Conservation (phyloP, 2,888 invertebrate genomes). For the Dromius quadrimaculatus region DNA sequence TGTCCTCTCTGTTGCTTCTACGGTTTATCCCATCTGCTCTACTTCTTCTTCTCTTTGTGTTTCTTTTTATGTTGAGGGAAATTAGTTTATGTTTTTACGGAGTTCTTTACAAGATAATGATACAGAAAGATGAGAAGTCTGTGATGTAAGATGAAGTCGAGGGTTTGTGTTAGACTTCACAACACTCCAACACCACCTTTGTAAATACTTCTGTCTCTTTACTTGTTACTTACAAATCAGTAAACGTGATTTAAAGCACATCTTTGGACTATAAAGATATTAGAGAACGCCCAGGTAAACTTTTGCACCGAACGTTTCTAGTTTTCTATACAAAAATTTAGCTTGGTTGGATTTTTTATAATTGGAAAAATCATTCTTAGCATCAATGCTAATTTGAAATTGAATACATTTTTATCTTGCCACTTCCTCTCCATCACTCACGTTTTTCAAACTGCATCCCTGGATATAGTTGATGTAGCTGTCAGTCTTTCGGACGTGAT, state of each 20-base stretch:
- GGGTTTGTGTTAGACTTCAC: constrained; percentile 16
- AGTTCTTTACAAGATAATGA: constrained; percentile 37
- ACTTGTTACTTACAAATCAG: constrained; percentile 33
- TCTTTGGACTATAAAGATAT: not conserved
- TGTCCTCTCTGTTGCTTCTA: constrained; percentile 20
- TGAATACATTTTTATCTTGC: too few species aligned
- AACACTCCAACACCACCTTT: constrained; percentile 1
- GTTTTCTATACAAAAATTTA: too few species aligned
- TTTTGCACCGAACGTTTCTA: constrained; percentile 3
- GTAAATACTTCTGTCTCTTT: constrained; percentile 28
- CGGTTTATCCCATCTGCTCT: constrained; percentile 49
- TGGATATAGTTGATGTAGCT: too few species aligned
- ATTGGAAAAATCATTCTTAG: too few species aligned
- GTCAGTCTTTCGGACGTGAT: constrained; percentile 8
- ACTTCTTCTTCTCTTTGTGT: constrained; percentile 21
- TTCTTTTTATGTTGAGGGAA: constrained; percentile 28
- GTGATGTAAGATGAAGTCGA: constrained; percentile 8
- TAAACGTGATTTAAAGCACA: constrained; percentile 16
- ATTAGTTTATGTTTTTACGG: constrained; percentile 39
- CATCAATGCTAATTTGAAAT: too few species aligned
- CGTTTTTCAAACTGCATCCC: too few species aligned
- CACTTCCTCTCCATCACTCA: too few species aligned
- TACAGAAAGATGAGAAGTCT: constrained; percentile 33
- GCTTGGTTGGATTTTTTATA: too few species aligned
- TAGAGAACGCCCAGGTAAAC: not conserved